These are phyloP conservation scores for Ageneiosus marmoratus DNA, from an alignment of 2,113 vertebrate species.

Conservation along the genomic window DNA sequence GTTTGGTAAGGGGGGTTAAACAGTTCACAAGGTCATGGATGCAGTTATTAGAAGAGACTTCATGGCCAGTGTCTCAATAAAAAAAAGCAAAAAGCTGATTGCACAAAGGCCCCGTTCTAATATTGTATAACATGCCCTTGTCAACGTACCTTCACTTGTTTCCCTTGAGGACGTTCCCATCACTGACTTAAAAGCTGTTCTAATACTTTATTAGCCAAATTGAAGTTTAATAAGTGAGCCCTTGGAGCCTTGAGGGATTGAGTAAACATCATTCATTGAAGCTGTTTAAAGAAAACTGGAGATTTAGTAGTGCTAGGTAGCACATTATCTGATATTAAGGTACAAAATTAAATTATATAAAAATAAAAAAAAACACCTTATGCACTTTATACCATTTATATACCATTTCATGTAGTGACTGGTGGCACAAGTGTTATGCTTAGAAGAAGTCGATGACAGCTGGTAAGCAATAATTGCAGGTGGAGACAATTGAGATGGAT, in stretches of 20 bases:
- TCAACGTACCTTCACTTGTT: neutral
- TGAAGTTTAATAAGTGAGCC: neutral
- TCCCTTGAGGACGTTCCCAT: neutral
- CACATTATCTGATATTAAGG: neutral
- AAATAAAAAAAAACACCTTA: no score
- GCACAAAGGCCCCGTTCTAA: neutral
- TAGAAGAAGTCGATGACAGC: neutral
- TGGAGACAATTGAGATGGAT: neutral
- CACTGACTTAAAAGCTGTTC: neutral
- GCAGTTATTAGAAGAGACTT: neutral
- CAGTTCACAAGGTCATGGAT: neutral
- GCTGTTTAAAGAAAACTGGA: neutral
- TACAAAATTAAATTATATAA: no score
- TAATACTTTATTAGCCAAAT: neutral
- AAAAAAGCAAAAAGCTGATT: neutral
- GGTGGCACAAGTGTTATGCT: no score
- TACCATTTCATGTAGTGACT: neutral
- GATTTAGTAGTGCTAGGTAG: neutral
- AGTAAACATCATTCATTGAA: neutral
- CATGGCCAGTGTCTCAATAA: neutral
- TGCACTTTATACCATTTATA: neutral
- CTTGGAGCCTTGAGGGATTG: neutral
- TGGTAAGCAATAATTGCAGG: neutral
- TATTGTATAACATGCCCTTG: neutral
- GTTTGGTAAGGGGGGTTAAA: neutral